phyloP scores from a whole-genome alignment of 2,888 invertebrate species.

The Limnephilus rhombicus region DNA sequence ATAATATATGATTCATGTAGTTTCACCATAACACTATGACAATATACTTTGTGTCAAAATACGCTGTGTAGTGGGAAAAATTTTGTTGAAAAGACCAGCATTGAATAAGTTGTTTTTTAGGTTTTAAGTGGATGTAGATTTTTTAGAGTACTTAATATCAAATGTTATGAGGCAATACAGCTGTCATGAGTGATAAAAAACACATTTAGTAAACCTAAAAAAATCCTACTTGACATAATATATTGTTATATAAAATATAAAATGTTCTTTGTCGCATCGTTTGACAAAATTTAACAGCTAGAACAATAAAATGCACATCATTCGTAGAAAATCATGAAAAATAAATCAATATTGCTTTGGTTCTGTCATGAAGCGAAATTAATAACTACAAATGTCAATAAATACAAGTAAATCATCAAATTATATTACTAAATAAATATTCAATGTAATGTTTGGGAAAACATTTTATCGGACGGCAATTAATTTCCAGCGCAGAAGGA shows the following conservation, averaged over 20 bases:
- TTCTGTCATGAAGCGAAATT: constrained; percentile 38
- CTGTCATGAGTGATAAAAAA: background rate
- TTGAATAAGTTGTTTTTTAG: too few relatives aligned
- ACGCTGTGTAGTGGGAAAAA: too few relatives aligned
- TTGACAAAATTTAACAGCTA: background rate
- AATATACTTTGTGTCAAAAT: too few relatives aligned
- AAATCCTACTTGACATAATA: background rate
- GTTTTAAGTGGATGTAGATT: background rate
- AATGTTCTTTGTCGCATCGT: background rate
- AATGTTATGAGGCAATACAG: background rate
- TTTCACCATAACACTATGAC: too few relatives aligned
- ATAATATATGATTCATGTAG: too few relatives aligned
- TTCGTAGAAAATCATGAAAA: background rate
- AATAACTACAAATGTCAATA: constrained; percentile 20
- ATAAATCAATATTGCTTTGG: background rate
- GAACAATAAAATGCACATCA: background rate
- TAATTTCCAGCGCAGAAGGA: constrained; percentile 88
- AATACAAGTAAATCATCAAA: background rate
- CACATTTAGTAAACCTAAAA: background rate
- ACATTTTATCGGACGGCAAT: constrained; percentile 79
- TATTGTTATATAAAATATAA: background rate
- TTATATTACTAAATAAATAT: constrained; percentile 6
- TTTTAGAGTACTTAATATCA: background rate
- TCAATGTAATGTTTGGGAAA: background rate
- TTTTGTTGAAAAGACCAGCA: too few relatives aligned